phyloP scores from a whole-genome alignment of 2,888 invertebrate species.

The Macrophya annulata region DNA sequence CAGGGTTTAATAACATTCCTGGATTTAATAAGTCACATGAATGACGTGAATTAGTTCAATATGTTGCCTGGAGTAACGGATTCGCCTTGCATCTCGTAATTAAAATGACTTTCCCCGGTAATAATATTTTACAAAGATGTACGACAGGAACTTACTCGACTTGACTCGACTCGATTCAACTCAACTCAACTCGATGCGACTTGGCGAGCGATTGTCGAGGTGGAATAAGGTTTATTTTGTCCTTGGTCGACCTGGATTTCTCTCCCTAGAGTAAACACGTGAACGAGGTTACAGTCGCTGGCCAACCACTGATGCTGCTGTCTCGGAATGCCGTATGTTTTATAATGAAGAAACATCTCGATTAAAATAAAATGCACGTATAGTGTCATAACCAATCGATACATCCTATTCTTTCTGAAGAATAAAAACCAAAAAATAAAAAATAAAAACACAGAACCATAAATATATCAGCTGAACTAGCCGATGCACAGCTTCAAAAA shows the following conservation, averaged over 20 bases:
- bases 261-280: slow-evolving; percentile 43
- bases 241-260: slow-evolving; percentile 46
- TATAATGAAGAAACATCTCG: neutral
- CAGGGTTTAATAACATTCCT: slow-evolving; percentile 67
- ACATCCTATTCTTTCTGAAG: neutral
- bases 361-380: neutral
- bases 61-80: slow-evolving; percentile 71
- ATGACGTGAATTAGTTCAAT: slow-evolving; percentile 77
- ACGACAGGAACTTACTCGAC: slow-evolving; percentile 34
- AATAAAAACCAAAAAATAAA: neutral
- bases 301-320: neutral
- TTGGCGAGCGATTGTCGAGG: neutral
- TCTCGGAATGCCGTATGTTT: neutral
- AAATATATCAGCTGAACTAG: neutral
- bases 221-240: slow-evolving; percentile 34
- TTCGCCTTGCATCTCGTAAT: slow-evolving; percentile 74
- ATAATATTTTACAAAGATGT: slow-evolving; percentile 49
- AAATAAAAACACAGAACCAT: neutral
- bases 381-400: neutral
- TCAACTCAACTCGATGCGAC: neutral
- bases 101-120: slow-evolving; percentile 73
- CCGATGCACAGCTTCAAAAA: neutral
- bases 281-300: neutral
- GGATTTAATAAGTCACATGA: slow-evolving; percentile 76
- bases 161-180: neutral